A percentile compares a stretch with the other conserved stretches of the same genome.
These are phyloP conservation scores for Oenanthe melanoleuca DNA, from an alignment of 2,113 vertebrate species.

Conservation along the genomic window DNA sequence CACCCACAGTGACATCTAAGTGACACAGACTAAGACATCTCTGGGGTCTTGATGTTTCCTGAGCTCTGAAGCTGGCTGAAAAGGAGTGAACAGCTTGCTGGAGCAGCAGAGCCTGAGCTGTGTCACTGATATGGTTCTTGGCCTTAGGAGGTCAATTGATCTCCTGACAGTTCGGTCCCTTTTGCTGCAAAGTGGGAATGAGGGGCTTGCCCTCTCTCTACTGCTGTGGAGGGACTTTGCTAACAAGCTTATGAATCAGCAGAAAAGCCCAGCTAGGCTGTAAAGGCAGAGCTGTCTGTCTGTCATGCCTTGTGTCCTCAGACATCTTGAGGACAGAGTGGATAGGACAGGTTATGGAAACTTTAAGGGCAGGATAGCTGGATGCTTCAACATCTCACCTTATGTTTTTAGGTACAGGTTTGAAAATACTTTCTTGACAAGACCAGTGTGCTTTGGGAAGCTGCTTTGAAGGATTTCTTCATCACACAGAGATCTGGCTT, in stretches of 20 bases:
- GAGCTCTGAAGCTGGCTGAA: not conserved
- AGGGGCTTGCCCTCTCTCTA: not conserved
- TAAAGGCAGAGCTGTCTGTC: not conserved
- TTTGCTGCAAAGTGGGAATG: not conserved
- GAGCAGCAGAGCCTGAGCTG: not conserved
- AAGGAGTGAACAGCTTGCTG: not conserved
- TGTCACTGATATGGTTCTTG: not conserved
- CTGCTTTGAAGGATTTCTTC: not conserved
- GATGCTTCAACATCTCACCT: not conserved
- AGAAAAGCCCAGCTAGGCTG: not conserved
- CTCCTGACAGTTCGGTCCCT: not conserved
- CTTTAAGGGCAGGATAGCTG: not conserved
- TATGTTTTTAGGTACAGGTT: not conserved
- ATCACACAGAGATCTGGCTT: not conserved
- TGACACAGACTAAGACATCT: not conserved
- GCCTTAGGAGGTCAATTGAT: not conserved
- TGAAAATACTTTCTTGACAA: not conserved
- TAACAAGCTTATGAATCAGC: not conserved
- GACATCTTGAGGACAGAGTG: not conserved
- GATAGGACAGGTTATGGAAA: not conserved
- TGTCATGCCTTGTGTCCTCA: not conserved
- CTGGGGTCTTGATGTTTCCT: not conserved
- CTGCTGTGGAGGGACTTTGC: not conserved
- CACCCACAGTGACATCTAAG: no score
- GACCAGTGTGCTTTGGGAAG: not conserved